phyloP scores from a whole-genome alignment of 1,140 invertebrate species.

The Ladona fulva region DNA sequence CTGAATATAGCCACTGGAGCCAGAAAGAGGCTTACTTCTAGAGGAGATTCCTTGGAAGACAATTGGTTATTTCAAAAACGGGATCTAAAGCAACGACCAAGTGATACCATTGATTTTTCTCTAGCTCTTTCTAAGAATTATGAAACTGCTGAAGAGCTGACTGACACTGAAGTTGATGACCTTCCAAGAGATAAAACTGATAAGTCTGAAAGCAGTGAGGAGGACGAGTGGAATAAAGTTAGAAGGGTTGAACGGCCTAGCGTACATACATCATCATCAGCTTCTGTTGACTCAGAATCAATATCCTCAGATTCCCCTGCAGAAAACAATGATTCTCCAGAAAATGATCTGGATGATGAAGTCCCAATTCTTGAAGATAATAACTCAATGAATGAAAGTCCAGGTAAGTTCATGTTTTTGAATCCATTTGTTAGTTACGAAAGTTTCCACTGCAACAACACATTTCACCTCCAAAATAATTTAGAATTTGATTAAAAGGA shows the following conservation, averaged over 20 bases:
- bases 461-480: too few relatives aligned
- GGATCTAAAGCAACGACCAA: neutral
- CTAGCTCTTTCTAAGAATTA: neutral
- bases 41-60: neutral
- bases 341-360: neutral
- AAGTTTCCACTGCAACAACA: too few relatives aligned
- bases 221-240: neutral
- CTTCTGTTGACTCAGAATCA: neutral
- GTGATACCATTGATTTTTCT: neutral
- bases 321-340: neutral
- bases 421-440: too few relatives aligned
- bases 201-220: neutral
- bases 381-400: neutral
- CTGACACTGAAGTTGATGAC: neutral
- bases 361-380: neutral
- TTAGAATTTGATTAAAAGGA: too few relatives aligned
- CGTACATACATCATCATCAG: neutral
- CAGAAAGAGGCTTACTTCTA: neutral
- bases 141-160: neutral
- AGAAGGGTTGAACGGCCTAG: neutral
- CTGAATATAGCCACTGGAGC: neutral
- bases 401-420: neutral
- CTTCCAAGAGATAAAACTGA: too few relatives aligned
- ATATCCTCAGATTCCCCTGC: neutral
- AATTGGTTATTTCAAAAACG: neutral